A percentile compares a stretch with the other conserved stretches of the same genome.
Conservation (phyloP, 2,797 vertebrate species). For the Pangasius larnaudii region DNA sequence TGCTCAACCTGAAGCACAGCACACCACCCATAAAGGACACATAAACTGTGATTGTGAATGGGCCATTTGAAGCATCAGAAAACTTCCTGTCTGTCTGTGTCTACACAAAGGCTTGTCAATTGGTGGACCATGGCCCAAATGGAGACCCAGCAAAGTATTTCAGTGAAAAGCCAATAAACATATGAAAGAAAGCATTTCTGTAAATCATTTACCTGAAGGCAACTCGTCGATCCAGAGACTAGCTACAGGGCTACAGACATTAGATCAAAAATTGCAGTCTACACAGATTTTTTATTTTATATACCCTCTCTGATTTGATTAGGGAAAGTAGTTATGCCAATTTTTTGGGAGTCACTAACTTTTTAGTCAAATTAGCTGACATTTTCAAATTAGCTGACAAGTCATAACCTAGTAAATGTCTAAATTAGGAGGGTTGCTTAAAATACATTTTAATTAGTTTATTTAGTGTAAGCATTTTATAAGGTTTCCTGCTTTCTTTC, state of each 20-base stretch:
- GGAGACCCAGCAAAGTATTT: neutral
- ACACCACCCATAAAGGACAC: neutral
- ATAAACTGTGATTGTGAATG: neutral
- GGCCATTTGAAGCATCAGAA: neutral
- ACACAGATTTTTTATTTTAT: neutral
- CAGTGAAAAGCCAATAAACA: neutral
- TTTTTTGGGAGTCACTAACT: no score
- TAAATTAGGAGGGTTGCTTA: neutral
- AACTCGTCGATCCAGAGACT: neutral
- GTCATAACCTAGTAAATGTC: no score
- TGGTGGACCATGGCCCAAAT: neutral
- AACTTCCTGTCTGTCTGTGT: neutral
- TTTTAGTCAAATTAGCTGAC: neutral
- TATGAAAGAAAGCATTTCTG: neutral
- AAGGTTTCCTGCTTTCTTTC: neutral
- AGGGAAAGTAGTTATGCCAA: neutral
- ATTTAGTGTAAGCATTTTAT: neutral
- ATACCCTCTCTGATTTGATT: neutral
- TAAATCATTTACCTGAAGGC: neutral
- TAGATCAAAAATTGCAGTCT: neutral
- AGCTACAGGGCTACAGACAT: neutral
- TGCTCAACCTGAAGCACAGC: neutral
- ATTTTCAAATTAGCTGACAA: neutral
- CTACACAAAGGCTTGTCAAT: neutral
- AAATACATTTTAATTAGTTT: neutral